Base-by-base conservation (phyloP, 1,140 invertebrate genomes). In the Aplysia californica region DNA sequence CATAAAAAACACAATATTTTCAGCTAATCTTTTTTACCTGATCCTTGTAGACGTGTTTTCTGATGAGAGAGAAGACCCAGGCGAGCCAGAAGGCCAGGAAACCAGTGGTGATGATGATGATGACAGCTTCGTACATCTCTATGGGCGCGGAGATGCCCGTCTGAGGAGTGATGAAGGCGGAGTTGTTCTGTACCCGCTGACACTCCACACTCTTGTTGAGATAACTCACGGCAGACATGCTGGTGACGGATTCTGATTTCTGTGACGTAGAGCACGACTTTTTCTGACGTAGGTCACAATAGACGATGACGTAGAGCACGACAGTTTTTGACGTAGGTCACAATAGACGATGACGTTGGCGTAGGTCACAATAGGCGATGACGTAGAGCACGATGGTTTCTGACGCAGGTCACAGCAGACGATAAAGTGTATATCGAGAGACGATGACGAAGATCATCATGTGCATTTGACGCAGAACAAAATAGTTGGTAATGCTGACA, bases 31-130 rank as follows among this genome's bases (percentile, higher is more conserved):
- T n/a, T n/a, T n/a, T 66, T 31, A 85, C 84, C 78, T 80, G 78
- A 50, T 88, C 87, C 38, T 82, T 80, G 79, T 86, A 85, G 38
- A 88, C 64, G 26, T 79, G 31, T 64, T 81, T 82, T 23, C 86
- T 71, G 26, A 87, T 79, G 55, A 81, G 80, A 5, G 76, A 71
- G 70, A 88, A 88, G 0, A 74, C 31, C 5, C 67, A 59, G 15
- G 87, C 85, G 33, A 87, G 69, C 3, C 80, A 5, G 3, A 82
- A 78, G 1, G 86, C 81, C 59, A 87, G 79, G 10, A 86, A 20
- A 2, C 85, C 86, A 26, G 87, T 84, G 18, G 69, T 79, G 0
- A 79, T 35, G 31, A 87, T 81, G 31, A 86, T 79, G 2, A 85
- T 5, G 2, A 87, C 31, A 20, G 85, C 84, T 36, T 83, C 80